phyloP scores from a whole-genome alignment of 2,113 vertebrate genomes.

The Peromyscus maniculatus region DNA sequence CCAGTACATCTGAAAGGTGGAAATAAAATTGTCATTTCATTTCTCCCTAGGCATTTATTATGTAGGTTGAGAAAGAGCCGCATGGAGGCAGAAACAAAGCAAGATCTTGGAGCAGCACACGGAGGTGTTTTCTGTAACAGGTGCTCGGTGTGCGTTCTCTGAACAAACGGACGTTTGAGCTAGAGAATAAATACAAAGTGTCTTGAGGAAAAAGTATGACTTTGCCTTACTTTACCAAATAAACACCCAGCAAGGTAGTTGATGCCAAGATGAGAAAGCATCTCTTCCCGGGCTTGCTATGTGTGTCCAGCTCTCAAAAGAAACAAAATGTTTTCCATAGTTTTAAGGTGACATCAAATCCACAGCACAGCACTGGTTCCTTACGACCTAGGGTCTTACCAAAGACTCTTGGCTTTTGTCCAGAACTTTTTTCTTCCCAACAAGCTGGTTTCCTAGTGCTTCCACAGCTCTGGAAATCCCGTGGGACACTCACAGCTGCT shows the following conservation, averaged over 20 bases:
- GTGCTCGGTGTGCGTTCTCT: neutral
- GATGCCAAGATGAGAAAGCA: neutral
- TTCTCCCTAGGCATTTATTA: neutral
- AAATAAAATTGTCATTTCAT: neutral
- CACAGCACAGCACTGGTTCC: neutral
- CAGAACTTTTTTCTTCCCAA: neutral
- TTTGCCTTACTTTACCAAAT: neutral
- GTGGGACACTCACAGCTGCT: neutral
- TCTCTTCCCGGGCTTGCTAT: neutral
- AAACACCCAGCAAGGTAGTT: neutral
- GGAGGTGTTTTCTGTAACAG: neutral
- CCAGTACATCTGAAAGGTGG: neutral
- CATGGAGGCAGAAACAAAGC: neutral
- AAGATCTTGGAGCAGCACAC: neutral
- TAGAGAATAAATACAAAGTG: neutral
- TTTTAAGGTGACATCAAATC: neutral
- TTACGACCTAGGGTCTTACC: neutral
- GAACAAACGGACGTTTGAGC: neutral
- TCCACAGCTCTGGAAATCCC: neutral
- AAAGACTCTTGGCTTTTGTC: neutral
- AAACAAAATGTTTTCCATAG: neutral
- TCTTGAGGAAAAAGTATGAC: neutral
- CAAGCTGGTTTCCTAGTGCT: neutral
- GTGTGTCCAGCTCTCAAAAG: neutral
- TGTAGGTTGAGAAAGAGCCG: neutral